Percentiles rank a stretch among this genome's conserved stretches.
Evolutionary conservation across 2,888 invertebrate genomes (phyloP).

Genomic region (Drosophila pullipes): DNA sequence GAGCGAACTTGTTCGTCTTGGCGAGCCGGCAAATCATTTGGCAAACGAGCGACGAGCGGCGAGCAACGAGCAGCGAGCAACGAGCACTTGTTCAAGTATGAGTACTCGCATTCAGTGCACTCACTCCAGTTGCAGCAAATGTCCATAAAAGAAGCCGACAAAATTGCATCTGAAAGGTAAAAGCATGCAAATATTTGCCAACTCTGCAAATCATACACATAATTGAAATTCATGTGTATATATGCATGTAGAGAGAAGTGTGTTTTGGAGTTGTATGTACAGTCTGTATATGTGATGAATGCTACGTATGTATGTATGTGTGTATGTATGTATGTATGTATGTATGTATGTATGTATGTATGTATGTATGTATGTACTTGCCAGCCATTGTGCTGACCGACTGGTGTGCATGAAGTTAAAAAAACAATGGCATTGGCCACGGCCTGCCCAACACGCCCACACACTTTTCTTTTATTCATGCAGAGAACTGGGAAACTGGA

Average conservation of each 20-base stretch:
- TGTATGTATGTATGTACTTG: neutral
- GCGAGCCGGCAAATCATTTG: conserved; percentile 4
- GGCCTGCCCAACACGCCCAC: conserved; percentile 34
- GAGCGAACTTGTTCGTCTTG: neutral
- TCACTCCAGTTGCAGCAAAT: conserved; percentile 17
- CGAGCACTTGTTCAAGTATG: conserved; percentile 1
- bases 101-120: conserved; percentile 19
- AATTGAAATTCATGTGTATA: conserved; percentile 68
- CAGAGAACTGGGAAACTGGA: neutral
- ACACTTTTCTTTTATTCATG: conserved; percentile 51
- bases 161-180: conserved; percentile 74
- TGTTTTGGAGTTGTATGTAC: neutral
- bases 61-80: neutral
- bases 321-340: neutral
- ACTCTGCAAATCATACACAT: conserved; percentile 75
- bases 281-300: conserved; percentile 3
- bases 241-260: neutral
- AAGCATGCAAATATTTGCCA: conserved; percentile 71
- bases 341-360: neutral
- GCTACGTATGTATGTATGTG: neutral
- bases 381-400: conserved; percentile 62
- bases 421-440: conserved; percentile 69
- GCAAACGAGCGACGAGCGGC: conserved; percentile 6
- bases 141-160: conserved; percentile 66
- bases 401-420: conserved; percentile 60